A percentile compares a stretch with the other conserved stretches of the same genome.
Evolutionary conservation across 2,888 invertebrate species (phyloP).

Genomic region (Napeogenes sylphis): DNA sequence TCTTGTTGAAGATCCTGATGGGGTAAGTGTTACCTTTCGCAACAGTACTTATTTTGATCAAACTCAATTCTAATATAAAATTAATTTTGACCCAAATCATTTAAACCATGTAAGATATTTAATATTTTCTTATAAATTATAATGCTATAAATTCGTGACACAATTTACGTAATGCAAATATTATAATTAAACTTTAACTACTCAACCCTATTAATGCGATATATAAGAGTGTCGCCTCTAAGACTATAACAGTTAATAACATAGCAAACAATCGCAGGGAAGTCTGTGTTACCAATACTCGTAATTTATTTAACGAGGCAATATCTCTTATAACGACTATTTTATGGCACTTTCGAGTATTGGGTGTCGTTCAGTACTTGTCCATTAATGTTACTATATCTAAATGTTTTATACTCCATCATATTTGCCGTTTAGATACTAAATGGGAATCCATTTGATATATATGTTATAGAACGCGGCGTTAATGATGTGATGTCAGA

Average conservation of each 20-base stretch:
- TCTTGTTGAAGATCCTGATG: constrained; percentile 94
- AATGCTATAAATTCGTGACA: too few relatives aligned
- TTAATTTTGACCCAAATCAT: too few relatives aligned
- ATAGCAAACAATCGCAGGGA: not conserved
- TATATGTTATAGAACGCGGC: not conserved
- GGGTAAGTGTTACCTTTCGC: constrained; percentile 76
- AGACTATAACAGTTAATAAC: not conserved
- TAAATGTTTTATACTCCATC: constrained; percentile 11
- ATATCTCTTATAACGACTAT: constrained; percentile 17
- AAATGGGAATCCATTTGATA: not conserved
- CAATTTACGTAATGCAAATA: too few relatives aligned
- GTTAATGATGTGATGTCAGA: too few relatives aligned
- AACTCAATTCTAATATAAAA: not conserved
- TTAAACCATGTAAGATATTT: too few relatives aligned
- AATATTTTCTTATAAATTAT: too few relatives aligned
- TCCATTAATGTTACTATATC: constrained; percentile 16
- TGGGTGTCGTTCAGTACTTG: constrained; percentile 14
- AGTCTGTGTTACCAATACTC: constrained; percentile 6
- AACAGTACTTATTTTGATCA: not conserved
- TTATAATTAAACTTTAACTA: too few relatives aligned
- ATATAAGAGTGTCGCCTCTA: too few relatives aligned
- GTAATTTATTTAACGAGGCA: constrained; percentile 23
- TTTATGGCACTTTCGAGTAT: constrained; percentile 19
- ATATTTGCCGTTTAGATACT: not conserved
- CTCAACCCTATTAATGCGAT: too few relatives aligned